Conservation (phyloP, 2,113 vertebrate genomes). For the Nothocercus nigrocapillus region DNA sequence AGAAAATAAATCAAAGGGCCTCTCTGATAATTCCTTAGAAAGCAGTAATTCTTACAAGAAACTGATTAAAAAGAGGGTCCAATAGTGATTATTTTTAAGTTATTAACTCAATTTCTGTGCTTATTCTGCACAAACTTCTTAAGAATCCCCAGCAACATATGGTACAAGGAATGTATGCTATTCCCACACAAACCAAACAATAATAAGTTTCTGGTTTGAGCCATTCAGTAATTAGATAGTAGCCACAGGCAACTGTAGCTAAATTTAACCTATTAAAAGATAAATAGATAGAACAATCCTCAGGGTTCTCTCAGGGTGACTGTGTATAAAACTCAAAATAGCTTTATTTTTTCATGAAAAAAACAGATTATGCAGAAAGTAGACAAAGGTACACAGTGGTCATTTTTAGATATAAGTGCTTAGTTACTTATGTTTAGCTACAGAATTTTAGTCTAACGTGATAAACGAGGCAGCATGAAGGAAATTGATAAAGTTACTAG, state of each 20-base stretch:
- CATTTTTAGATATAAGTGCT: not conserved
- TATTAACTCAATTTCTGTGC: not conserved
- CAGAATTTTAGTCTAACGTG: not conserved
- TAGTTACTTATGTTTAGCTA: not conserved
- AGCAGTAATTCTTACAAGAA: not conserved
- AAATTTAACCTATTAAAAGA: slow-evolving; percentile 68
- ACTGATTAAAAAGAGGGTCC: not conserved
- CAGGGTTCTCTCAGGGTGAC: slow-evolving; percentile 4
- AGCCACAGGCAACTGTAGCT: slow-evolving; percentile 35
- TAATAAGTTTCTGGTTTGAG: slow-evolving; percentile 50
- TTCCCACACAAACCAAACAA: slow-evolving; percentile 24
- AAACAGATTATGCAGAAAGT: not conserved
- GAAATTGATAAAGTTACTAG: not conserved
- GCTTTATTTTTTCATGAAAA: not conserved
- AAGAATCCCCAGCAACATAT: not conserved
- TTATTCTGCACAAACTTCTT: not conserved
- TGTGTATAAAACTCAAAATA: slow-evolving; percentile 19
- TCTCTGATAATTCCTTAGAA: not conserved
- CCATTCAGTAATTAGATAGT: slow-evolving; percentile 60
- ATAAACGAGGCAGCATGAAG: not conserved
- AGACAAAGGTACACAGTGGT: not conserved
- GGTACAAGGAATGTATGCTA: not conserved
- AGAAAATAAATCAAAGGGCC: not conserved
- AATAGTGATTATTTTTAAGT: not conserved
- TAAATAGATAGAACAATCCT: slow-evolving; percentile 30